Base-by-base conservation (phyloP, 2,797 vertebrate genomes). In the Acridotheres tristis region DNA sequence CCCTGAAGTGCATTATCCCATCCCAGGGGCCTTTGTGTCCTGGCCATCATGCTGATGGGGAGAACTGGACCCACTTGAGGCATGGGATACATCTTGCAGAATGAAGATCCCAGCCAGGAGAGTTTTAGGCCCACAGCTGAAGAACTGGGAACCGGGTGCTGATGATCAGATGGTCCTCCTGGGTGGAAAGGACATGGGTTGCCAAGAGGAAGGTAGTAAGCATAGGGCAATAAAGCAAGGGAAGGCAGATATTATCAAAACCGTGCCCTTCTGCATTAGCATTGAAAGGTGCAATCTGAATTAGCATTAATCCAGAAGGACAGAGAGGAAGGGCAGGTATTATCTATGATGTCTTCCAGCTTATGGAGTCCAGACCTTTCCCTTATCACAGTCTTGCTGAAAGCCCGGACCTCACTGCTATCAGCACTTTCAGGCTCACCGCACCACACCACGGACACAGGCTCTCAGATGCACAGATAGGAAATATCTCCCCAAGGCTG, bases 381-480 rank as follows among this genome's bases (percentile, higher is more conserved):
- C 45, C 10, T 72, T 68, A 65, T 42, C 53, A 40, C 1, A 80
- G 11, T 20, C 20, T 26, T 61, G 34, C 42, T 65, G 34, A 92
- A 85, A 69, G 36, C 38, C 54, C 36, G 66, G 61, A 0, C 15
- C 61, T 22, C 34, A 14, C 57, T 32, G 18, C 45, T 3, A 1
- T 71, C 72, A 85, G 72, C 87, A 58, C 30, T 89, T 75, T n/a
- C 38, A 61, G 67, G 38, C 47, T 81, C 71, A 32, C n/a, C 0
- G 5, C n/a, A 58, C 45, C 10, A 2, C 10, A 30, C 16, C 19
- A 16, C 0, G 0, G 7, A 29, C 0, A 1, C 29, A 79, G 26
- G 19, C 16, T 72, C 51, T 43, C n/a, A 65, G 40, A 55, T 48
- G 30, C 53, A 55, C 27, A 42, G 30, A 16, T 4, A 72, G 17